phyloP scores from a whole-genome alignment of 2,113 vertebrate genomes.

The Mustela lutreola region DNA sequence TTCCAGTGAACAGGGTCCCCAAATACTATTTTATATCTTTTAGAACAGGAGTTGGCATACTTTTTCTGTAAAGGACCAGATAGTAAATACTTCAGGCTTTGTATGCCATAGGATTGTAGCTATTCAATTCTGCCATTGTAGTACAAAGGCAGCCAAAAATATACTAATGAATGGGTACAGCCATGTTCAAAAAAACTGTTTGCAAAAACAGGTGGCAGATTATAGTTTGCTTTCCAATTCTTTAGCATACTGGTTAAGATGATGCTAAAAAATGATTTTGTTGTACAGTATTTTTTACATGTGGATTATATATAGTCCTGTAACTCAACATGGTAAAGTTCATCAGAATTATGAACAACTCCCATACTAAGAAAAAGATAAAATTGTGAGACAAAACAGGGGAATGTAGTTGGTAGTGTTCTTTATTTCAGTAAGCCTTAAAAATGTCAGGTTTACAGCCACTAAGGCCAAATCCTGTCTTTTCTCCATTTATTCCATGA shows the following conservation, averaged over 20 bases:
- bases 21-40: not conserved
- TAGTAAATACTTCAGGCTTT: conserved; percentile 50
- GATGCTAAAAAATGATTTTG: conserved; percentile 15
- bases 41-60: not conserved
- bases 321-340: conserved; percentile 32
- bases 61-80: conserved; percentile 28
- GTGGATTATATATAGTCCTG: not conserved
- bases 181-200: not conserved
- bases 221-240: not conserved
- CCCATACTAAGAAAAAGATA: not conserved
- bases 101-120: not conserved
- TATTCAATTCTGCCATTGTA: not conserved
- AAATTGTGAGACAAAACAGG: conserved; percentile 1
- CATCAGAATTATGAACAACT: not conserved
- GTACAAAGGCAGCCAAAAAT: not conserved
- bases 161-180: not conserved
- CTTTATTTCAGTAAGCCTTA: conserved; percentile 19
- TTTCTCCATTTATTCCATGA: not conserved
- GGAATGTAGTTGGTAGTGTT: not conserved
- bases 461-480: not conserved
- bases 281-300: conserved; percentile 32
- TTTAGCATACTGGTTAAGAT: not conserved
- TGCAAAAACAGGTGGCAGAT: not conserved
- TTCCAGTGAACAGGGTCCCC: not conserved
- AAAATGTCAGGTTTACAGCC: not conserved